Percentiles rank a stretch among this genome's conserved stretches.
phyloP scores from a whole-genome alignment of 2,113 vertebrate genomes.

The Corynorhinus townsendii region DNA sequence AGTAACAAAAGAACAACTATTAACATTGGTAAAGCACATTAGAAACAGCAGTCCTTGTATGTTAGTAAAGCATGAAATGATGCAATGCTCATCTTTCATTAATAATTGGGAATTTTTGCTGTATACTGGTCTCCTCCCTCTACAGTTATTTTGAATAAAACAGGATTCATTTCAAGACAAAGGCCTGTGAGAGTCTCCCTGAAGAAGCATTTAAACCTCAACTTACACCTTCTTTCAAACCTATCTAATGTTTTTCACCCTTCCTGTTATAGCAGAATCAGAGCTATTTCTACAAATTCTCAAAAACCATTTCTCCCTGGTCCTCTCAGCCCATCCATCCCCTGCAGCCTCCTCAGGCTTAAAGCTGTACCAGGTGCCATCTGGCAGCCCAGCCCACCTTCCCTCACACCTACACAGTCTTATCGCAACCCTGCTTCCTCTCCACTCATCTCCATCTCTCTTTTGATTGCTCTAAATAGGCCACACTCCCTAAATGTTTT shows the following conservation, averaged over 20 bases:
- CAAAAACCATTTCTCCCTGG: background rate
- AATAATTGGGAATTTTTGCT: background rate
- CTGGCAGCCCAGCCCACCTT: background rate
- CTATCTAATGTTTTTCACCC: background rate
- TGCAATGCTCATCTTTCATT: background rate
- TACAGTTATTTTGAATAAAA: background rate
- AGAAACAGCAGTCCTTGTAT: background rate
- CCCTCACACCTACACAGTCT: background rate
- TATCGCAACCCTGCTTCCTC: background rate
- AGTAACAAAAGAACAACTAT: background rate
- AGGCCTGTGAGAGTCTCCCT: background rate
- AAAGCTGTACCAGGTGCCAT: background rate
- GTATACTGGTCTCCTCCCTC: background rate
- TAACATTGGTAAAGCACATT: accelerated
- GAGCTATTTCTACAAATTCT: background rate
- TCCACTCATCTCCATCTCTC: background rate
- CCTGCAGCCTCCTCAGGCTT: background rate
- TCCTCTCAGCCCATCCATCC: background rate
- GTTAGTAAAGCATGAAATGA: background rate
- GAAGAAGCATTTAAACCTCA: background rate
- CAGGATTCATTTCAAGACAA: background rate
- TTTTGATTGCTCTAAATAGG: background rate
- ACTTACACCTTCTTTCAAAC: background rate
- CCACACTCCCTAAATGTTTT: background rate
- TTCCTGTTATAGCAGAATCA: background rate